A percentile compares a stretch with the other conserved stretches of the same genome.
Evolutionary conservation across 2,888 invertebrate species (phyloP).

Genomic region (Tenthredo distinguenda): DNA sequence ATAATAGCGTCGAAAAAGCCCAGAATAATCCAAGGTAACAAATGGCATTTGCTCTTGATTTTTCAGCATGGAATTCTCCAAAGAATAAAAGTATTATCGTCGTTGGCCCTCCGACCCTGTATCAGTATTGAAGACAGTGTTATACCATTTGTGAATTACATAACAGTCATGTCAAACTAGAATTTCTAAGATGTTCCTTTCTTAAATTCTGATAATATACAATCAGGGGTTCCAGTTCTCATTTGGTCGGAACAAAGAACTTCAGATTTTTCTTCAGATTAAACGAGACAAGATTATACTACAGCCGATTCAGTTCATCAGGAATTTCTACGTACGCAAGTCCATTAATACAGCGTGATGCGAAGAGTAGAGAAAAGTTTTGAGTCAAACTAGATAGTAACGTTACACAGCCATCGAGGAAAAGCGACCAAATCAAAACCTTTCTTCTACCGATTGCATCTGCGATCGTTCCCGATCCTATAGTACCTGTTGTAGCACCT

Average conservation of each 20-base stretch:
- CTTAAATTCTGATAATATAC: background rate
- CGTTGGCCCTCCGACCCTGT: slow-evolving; percentile 79
- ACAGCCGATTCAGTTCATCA: background rate
- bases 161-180: background rate
- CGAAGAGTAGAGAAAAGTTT: slow-evolving; percentile 80
- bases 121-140: background rate
- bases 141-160: background rate
- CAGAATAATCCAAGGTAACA: slow-evolving; percentile 83
- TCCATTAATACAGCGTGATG: slow-evolving; percentile 83
- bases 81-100: slow-evolving; percentile 82
- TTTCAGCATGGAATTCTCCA: slow-evolving; percentile 82
- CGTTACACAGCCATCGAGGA: slow-evolving; percentile 79
- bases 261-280: background rate
- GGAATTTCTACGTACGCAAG: slow-evolving; percentile 69
- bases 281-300: background rate
- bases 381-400: slow-evolving; percentile 81
- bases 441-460: slow-evolving; percentile 85
- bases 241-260: background rate
- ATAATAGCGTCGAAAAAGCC: slow-evolving; percentile 81
- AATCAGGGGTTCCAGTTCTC: background rate
- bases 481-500: slow-evolving; percentile 86
- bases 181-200: background rate
- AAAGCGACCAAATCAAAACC: slow-evolving; percentile 78
- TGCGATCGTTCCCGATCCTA: slow-evolving; percentile 88
- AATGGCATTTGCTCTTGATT: slow-evolving; percentile 80